A percentile compares a stretch with the other conserved stretches of the same genome.
Conservation (phyloP, 2,797 vertebrate genomes). For the Fistularia tabacaria region DNA sequence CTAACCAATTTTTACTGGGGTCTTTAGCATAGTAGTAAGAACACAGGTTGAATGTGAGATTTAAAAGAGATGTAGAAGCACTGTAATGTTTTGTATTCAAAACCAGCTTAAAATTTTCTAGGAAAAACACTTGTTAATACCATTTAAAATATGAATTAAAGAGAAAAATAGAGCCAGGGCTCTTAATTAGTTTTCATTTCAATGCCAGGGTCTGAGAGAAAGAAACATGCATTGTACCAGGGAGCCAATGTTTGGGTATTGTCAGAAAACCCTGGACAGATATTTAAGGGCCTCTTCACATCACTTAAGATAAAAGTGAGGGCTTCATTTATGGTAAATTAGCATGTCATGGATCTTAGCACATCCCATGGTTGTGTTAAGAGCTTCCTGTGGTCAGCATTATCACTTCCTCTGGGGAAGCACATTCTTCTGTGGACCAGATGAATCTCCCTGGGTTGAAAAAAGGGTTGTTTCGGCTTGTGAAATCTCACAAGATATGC, state of each 20-base stretch:
- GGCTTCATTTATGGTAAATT: slow-evolving; percentile 63
- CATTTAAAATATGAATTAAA: no score
- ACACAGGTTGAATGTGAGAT: no score
- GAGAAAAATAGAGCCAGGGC: slow-evolving; percentile 26
- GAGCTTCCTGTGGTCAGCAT: slow-evolving; percentile 64
- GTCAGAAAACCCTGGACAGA: slow-evolving; percentile 22
- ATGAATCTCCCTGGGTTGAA: slow-evolving; percentile 14
- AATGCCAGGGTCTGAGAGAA: slow-evolving; percentile 23
- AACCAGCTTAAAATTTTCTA: no score
- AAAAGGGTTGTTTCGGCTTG: background rate
- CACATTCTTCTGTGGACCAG: slow-evolving; percentile 45
- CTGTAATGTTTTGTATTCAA: no score
- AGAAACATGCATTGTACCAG: slow-evolving; percentile 52
- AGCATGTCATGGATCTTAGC: slow-evolving; percentile 45
- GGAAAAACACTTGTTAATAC: no score
- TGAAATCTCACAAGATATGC: slow-evolving; percentile 15
- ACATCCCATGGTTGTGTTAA: slow-evolving; percentile 49
- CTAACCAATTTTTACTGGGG: no score
- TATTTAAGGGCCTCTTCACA: slow-evolving; percentile 52
- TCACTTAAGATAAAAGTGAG: slow-evolving; percentile 52
- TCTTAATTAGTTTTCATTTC: slow-evolving; percentile 42
- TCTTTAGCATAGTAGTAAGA: no score
- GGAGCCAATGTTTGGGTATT: slow-evolving; percentile 47
- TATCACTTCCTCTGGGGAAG: slow-evolving; percentile 69
- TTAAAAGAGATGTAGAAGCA: no score